Conservation (phyloP, 2,113 vertebrate species). For the Oncorhynchus masou region DNA sequence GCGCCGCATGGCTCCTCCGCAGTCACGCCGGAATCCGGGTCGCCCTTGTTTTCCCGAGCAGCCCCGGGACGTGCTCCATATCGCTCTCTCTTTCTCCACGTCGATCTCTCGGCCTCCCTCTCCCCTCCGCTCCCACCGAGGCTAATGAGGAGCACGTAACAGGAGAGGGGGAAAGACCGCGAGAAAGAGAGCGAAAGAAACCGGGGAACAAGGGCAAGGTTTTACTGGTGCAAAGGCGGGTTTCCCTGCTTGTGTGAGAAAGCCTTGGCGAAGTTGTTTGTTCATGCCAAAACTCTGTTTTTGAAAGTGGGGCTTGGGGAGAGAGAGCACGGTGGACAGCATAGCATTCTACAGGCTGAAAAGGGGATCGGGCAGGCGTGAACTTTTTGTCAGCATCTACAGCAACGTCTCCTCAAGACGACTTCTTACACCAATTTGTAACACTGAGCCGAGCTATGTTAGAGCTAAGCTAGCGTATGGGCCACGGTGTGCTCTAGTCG, state of each 20-base stretch:
- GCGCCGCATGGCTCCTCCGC: background rate
- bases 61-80: too few relatives aligned
- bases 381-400: background rate
- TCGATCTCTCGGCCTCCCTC: background rate
- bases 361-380: too few relatives aligned
- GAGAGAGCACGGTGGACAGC: too few relatives aligned
- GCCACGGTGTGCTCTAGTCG: too few relatives aligned
- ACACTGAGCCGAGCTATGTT: too few relatives aligned
- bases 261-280: background rate
- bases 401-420: too few relatives aligned
- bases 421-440: too few relatives aligned
- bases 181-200: constrained; percentile 12
- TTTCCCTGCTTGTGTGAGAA: constrained; percentile 13
- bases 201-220: constrained; percentile 37
- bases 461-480: too few relatives aligned
- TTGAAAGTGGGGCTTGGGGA: too few relatives aligned
- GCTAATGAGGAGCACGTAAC: background rate
- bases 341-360: too few relatives aligned
- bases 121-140: background rate
- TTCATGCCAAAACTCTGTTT: background rate
- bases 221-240: constrained; percentile 46
- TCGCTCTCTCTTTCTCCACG: constrained; percentile 20
- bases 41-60: constrained; percentile 9
- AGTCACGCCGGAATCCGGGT: constrained; percentile 57
- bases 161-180: constrained; percentile 11